A percentile compares a stretch with the other conserved stretches of the same genome.
Conservation (phyloP, 2,888 invertebrate species). For the Torymus aiolomorphi region DNA sequence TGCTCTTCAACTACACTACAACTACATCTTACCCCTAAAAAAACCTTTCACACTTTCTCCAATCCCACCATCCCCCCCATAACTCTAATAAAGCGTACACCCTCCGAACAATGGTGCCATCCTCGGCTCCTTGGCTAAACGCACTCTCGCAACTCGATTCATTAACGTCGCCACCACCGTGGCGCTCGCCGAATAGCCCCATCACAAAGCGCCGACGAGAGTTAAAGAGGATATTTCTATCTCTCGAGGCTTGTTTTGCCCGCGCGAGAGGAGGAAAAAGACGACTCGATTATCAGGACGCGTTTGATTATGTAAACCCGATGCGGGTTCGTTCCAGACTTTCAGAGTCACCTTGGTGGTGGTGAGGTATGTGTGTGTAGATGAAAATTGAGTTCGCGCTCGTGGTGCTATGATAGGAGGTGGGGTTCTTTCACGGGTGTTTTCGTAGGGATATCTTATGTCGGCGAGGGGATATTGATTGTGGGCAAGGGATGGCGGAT, state of each 20-base stretch:
- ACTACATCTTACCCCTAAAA: too few species aligned
- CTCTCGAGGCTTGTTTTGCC: neutral
- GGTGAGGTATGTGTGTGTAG: neutral
- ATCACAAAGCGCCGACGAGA: neutral
- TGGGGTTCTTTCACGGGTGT: too few species aligned
- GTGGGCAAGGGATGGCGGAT: neutral
- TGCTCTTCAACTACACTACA: too few species aligned
- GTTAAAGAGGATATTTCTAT: slow-evolving; percentile 35
- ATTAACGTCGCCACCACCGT: slow-evolving; percentile 3
- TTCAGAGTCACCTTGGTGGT: neutral
- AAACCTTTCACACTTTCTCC: too few species aligned
- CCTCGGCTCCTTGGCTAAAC: neutral
- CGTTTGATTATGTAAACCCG: slow-evolving; percentile 41
- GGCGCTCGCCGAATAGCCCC: neutral
- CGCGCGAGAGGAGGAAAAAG: neutral
- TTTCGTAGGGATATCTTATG: too few species aligned
- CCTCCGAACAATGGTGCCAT: neutral
- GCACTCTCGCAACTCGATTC: neutral
- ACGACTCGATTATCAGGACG: slow-evolving; percentile 34
- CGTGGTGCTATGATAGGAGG: too few species aligned
- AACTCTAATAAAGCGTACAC: neutral
- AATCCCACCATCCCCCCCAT: too few species aligned
- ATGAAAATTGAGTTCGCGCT: slow-evolving; percentile 17
- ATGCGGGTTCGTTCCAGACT: slow-evolving; percentile 18
- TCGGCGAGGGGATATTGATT: too few species aligned